These are phyloP conservation scores for Andrena bicolor DNA, from an alignment of 2,888 invertebrate genomes.

Conservation along the genomic window DNA sequence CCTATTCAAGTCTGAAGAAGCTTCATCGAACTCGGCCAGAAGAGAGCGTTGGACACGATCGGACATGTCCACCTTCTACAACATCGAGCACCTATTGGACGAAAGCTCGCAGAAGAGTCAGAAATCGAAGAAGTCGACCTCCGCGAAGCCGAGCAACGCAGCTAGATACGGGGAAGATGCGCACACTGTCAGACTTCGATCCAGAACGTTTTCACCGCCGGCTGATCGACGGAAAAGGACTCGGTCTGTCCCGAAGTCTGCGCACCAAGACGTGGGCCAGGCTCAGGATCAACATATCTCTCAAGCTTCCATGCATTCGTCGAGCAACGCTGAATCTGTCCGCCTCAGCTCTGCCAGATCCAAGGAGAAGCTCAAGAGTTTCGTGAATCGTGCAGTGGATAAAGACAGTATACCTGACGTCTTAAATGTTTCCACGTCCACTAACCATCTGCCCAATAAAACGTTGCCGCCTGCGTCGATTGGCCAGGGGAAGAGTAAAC, in stretches of 20 bases:
- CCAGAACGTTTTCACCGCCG: conserved; percentile 34
- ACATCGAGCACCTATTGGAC: neutral
- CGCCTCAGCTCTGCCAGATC: neutral
- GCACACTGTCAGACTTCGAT: neutral
- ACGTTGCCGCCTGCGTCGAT: neutral
- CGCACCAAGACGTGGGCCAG: neutral
- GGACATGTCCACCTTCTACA: neutral
- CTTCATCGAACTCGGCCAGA: neutral
- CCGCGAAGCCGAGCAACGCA: neutral
- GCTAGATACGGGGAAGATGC: neutral
- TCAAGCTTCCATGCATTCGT: neutral
- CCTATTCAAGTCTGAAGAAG: neutral
- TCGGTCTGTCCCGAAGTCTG: neutral
- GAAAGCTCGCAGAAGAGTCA: neutral
- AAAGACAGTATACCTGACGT: conserved; percentile 51
- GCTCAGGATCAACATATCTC: neutral
- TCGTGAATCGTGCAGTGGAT: conserved; percentile 54
- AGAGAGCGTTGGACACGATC: neutral
- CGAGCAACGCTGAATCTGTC: neutral
- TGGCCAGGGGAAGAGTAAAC: neutral
- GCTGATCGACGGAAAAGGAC: conserved; percentile 11
- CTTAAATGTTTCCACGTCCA: neutral
- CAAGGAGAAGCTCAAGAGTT: neutral
- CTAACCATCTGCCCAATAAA: neutral
- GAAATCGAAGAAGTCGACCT: neutral